These are phyloP conservation scores for Celastrina argiolus DNA, from an alignment of 2,888 invertebrate species.

Conservation along the genomic window DNA sequence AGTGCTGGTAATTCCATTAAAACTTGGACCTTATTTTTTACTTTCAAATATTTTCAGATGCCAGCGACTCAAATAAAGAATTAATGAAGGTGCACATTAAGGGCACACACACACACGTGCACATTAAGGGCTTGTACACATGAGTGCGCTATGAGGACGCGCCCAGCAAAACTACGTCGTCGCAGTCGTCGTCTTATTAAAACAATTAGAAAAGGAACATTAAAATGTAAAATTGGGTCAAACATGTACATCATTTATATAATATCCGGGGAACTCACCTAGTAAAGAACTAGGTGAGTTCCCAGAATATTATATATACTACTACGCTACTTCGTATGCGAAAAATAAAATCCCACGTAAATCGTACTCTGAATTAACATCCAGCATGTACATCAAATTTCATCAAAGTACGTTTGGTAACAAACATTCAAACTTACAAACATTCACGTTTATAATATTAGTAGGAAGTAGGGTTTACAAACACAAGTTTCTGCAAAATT, in stretches of 20 bases:
- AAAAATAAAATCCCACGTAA: no score
- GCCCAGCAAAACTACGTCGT: neutral
- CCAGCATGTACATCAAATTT: no score
- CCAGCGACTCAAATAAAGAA: slow-evolving; percentile 5
- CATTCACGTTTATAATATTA: no score
- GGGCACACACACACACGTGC: neutral
- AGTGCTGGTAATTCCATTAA: neutral
- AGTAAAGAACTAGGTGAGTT: no score
- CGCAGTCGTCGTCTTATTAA: neutral
- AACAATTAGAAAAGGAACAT: neutral
- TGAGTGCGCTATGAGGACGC: neutral
- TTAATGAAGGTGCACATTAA: slow-evolving; percentile 1
- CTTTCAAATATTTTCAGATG: slow-evolving; percentile 2
- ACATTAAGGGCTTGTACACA: neutral
- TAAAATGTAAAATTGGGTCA: neutral
- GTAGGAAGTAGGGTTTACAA: no score
- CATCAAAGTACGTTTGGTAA: no score
- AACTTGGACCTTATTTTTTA: slow-evolving; percentile 4
- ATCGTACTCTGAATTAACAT: no score
- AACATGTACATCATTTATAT: neutral
- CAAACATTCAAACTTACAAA: no score
- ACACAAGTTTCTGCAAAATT: no score
- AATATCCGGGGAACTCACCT: no score
- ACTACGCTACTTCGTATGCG: no score
- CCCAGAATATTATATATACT: no score